Percentiles rank a stretch among this genome's conserved stretches.
phyloP scores from a whole-genome alignment of 2,888 invertebrate genomes.

The Harmothoe impar region DNA sequence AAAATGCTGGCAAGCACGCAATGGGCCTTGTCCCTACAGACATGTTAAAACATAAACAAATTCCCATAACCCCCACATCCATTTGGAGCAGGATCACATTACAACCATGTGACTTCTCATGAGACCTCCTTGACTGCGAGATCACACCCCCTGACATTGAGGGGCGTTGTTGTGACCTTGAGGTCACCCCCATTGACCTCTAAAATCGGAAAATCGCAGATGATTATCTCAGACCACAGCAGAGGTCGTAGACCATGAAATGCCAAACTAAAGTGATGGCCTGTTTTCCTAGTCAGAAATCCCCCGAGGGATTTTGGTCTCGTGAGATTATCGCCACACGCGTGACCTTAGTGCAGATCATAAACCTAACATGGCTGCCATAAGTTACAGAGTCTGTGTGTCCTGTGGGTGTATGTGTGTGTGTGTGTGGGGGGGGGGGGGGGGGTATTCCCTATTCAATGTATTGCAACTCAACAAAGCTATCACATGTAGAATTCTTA shows the following conservation, averaged over 20 bases:
- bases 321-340: conserved; percentile 15
- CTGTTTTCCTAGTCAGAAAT: neutral
- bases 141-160: conserved; percentile 8
- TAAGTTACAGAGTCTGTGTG: no score
- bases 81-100: no score
- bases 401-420: no score
- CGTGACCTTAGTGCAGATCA: neutral
- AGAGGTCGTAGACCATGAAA: conserved; percentile 22
- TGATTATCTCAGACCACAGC: neutral
- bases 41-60: no score
- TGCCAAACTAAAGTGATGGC: neutral
- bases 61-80: no score
- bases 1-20: no score
- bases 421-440: no score
- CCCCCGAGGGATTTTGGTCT: neutral
- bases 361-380: neutral
- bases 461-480: no score
- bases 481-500: no score
- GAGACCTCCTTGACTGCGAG: conserved; percentile 1
- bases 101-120: neutral
- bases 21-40: no score
- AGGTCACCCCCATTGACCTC: neutral
- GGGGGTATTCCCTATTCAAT: no score
- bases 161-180: neutral
- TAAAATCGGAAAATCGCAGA: neutral